Percentiles rank a stretch among this genome's conserved stretches.
Conservation (phyloP, 92 coral and sea anemone genomes). For the Parazoanthus darwini region DNA sequence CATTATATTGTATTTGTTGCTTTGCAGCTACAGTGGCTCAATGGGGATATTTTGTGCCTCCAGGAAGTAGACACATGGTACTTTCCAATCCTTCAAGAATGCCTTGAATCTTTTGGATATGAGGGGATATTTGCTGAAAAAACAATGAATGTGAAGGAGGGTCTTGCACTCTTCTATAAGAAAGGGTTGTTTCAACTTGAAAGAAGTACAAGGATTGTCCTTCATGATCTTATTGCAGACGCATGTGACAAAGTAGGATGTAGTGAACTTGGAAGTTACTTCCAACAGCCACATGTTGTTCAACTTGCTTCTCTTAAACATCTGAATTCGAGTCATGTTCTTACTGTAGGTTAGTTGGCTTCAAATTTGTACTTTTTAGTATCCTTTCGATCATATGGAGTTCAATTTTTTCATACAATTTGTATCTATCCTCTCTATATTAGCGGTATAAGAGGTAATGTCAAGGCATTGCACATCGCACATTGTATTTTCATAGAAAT, state of each 20-base stretch:
- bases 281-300: not conserved
- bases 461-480: too few species aligned
- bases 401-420: too few species aligned
- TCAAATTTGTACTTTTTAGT: not conserved
- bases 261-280: not conserved
- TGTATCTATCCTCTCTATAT: too few species aligned
- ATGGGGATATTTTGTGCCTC: constrained; percentile 65
- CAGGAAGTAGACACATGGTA: constrained; percentile 73
- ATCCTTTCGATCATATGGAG: too few species aligned
- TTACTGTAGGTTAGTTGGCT: not conserved
- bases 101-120: constrained; percentile 49
- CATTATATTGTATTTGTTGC: not conserved
- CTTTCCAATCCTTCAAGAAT: constrained; percentile 50
- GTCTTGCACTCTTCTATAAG: constrained; percentile 67
- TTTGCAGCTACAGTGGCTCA: constrained; percentile 62
- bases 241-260: constrained; percentile 27
- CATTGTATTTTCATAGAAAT: too few species aligned
- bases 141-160: constrained; percentile 38
- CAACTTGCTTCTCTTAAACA: constrained; percentile 13
- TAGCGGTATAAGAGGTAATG: too few species aligned
- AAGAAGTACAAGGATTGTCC: constrained; percentile 6
- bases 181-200: constrained; percentile 51
- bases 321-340: not conserved
- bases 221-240: constrained; percentile 33
- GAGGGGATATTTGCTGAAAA: constrained; percentile 52